Conservation (phyloP, 1,140 invertebrate species). For the Zaprionus nigranus region DNA sequence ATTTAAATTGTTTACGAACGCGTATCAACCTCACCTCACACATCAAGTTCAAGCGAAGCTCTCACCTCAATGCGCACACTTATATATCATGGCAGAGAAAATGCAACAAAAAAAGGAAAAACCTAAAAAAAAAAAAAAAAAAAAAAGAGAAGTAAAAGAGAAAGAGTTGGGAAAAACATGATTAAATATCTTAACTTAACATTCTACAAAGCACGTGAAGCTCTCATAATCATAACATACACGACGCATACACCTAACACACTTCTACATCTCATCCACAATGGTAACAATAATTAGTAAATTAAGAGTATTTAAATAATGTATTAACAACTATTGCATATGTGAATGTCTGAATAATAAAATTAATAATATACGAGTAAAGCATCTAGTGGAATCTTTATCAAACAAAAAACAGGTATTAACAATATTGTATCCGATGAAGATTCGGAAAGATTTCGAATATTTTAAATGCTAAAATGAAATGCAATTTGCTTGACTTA, state of each 20-base stretch:
- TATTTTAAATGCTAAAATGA: constrained; percentile 5
- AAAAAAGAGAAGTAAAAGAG: constrained; percentile 16
- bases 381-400: constrained; percentile 41
- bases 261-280: constrained; percentile 81
- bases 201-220: constrained; percentile 45
- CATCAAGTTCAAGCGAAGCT: constrained; percentile 55
- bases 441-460: neutral
- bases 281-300: constrained; percentile 82
- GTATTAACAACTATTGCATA: constrained; percentile 53
- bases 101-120: constrained; percentile 15
- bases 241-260: constrained; percentile 40
- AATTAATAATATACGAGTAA: constrained; percentile 49
- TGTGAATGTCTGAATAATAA: constrained; percentile 67
- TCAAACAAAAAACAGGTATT: constrained; percentile 48
- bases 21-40: constrained; percentile 20
- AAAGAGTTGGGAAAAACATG: neutral
- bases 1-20: constrained; percentile 35
- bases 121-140: constrained; percentile 7
- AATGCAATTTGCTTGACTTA: constrained; percentile 2
- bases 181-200: constrained; percentile 26
- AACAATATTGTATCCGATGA: constrained; percentile 13
- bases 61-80: constrained; percentile 55
- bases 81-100: constrained; percentile 68
- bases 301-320: constrained; percentile 67
- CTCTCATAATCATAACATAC: constrained; percentile 50